Evolutionary conservation across 2,797 vertebrate species (phyloP), one percentile per base, ranked within the genome.

Genomic region (Brachyalestes nurse): DNA sequence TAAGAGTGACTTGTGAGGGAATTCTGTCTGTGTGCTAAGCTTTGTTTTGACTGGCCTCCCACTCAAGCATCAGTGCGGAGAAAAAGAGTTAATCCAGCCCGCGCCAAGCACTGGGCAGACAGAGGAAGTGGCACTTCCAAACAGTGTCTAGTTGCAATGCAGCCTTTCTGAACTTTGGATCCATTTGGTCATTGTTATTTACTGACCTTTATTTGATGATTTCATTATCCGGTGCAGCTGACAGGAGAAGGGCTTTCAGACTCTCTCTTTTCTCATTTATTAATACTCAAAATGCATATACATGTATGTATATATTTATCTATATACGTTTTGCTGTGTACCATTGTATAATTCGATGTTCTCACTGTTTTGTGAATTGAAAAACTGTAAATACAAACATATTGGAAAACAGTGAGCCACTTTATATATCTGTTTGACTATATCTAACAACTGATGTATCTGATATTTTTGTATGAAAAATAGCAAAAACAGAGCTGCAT

Each of bases 1-100:
- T 83, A 90, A 91, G 92, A 86, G 90, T 85, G 79, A 85, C 75
- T 77, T 84, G 86, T 75, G 84, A 85, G 81, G 86, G 83, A 87
- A 87, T 88, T 73, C 61, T 78, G 65, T 77, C 45, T 51, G 23
- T 79, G 73, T 61, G 61, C 64, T 81, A 51, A 78, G 38, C 42
- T 65, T 67, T 87, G 80, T 85, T 72, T 84, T 91, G 80, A 64
- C 90, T 88, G 86, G 87, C 85, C 69, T 79, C 82, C 79, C 85
- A 88, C 72, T 73, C 55, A 55, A 72, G 70, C 70, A 57, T 57
- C 72, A 58, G 72, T 45, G 34, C 9, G 28, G 51, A 58, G 17
- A 58, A 40, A 69, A 47, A 57, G 38, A 73, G 72, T 73, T 73
- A 58, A 73, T 58, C 55, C 72, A 73, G 55, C 55, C 72, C 60